phyloP scores from a whole-genome alignment of 2,888 invertebrate genomes.

The Kryphioiulus occultus region DNA sequence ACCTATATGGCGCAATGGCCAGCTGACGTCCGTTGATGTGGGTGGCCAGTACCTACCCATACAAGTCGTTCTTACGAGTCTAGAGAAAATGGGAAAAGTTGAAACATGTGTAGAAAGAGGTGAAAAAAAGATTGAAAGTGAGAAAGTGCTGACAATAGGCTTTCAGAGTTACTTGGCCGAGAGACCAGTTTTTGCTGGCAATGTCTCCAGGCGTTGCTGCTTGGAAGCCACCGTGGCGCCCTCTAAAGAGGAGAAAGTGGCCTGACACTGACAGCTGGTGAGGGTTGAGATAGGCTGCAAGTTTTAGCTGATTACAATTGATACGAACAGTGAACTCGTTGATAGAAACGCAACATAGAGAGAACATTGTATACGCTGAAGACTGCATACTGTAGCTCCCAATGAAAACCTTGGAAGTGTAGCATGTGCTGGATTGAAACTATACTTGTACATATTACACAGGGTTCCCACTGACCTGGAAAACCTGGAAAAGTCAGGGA shows the following conservation, averaged over 20 bases:
- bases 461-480: too few species aligned
- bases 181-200: too few species aligned
- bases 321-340: constrained; percentile 11
- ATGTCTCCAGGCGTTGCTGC: too few species aligned
- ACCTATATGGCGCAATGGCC: too few species aligned
- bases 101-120: background rate
- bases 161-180: too few species aligned
- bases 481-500: too few species aligned
- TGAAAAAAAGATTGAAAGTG: background rate
- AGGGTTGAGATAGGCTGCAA: background rate
- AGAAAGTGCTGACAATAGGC: background rate
- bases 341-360: background rate
- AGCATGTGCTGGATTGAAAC: too few species aligned
- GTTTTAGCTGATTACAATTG: background rate
- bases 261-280: background rate
- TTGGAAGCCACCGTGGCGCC: background rate
- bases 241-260: background rate
- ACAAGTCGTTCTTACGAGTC: too few species aligned
- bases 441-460: too few species aligned
- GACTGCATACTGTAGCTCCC: background rate
- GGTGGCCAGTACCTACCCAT: too few species aligned
- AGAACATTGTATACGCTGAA: background rate
- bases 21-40: too few species aligned
- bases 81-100: background rate
- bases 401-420: background rate